A percentile compares a stretch with the other conserved stretches of the same genome.
phyloP scores from a whole-genome alignment of 2,888 invertebrate species.

The Peribatodes rhomboidaria region DNA sequence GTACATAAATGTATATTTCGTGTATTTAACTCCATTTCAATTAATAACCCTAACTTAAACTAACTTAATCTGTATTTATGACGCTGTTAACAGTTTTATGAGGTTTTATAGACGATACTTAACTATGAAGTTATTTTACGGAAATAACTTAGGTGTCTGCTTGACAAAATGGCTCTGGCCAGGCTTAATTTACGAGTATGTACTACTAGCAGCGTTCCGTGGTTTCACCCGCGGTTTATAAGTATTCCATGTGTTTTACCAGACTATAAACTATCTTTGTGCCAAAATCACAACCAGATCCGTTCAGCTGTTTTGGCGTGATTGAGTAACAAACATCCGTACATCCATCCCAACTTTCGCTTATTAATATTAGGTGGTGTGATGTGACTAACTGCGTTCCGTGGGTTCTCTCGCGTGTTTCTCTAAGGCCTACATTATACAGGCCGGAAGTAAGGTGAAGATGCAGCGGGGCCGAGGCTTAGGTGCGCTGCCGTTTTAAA shows the following conservation, averaged over 20 bases:
- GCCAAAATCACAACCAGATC: too few relatives aligned
- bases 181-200: slow-evolving; percentile 16
- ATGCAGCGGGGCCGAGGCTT: too few relatives aligned
- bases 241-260: too few relatives aligned
- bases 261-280: too few relatives aligned
- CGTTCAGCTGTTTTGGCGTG: too few relatives aligned
- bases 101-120: slow-evolving; percentile 31
- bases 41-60: slow-evolving; percentile 51
- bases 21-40: slow-evolving; percentile 50
- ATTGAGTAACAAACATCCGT: too few relatives aligned
- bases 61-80: slow-evolving; percentile 57
- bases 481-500: too few relatives aligned
- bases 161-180: slow-evolving; percentile 26
- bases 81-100: slow-evolving; percentile 53
- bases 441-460: neutral
- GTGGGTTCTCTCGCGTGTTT: too few relatives aligned
- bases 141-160: slow-evolving; percentile 27
- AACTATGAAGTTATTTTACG: slow-evolving; percentile 24
- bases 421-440: too few relatives aligned
- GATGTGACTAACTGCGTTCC: too few relatives aligned
- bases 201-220: neutral
- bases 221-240: neutral
- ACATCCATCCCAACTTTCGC: too few relatives aligned
- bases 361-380: too few relatives aligned
- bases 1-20: neutral